Evolutionary conservation across 1,140 invertebrate genomes (phyloP), one percentile per base, ranked within the genome.

Genomic region (Drosophila nigrodunni): DNA sequence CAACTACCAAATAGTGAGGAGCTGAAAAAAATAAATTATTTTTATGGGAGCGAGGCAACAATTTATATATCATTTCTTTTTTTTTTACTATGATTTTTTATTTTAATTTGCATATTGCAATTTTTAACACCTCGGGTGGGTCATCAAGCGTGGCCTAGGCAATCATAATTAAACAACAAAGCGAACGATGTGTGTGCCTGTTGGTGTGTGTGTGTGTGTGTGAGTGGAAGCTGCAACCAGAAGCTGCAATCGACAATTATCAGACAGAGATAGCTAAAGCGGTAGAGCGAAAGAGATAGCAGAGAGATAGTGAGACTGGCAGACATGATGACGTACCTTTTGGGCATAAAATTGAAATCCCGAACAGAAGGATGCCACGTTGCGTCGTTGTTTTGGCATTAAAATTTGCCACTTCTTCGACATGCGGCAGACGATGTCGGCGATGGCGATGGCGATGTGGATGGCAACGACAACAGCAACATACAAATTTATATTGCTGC

Each of bases 331-430:
- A 89, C 81, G 85, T 89, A 90, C 78, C 85, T 89, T 89, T 89
- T 89, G 86, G 85, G 85, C 86, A 89, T 89, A 89, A 89, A 89
- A 90, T 89, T 89, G 85, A 89, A 88, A 89, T 89, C 81, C 80
- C 67, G 71, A 74, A 69, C 77, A 83, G 85, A 86, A 89, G 85
- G 85, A 89, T 88, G 85, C 79, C 70, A 78, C 71, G 66, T 78
- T 62, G 77, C 74, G 66, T 25, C 44, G 69, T 67, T 72, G 69
- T 73, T 79, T 83, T 80, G 85, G 83, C 77, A 89, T 88, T 83
- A 83, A 88, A 88, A 88, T 88, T 89, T 88, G 85, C 85, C 85
- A 89, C 77, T 78, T 69, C 83, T 89, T 89, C 77, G 77, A 83
- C 75, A 74, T 61, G 75, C 74, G 62, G 74, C 67, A 55, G 52